Evolutionary conservation across 2,113 vertebrate species (phyloP).

Genomic region (Cnemophilus loriae): DNA sequence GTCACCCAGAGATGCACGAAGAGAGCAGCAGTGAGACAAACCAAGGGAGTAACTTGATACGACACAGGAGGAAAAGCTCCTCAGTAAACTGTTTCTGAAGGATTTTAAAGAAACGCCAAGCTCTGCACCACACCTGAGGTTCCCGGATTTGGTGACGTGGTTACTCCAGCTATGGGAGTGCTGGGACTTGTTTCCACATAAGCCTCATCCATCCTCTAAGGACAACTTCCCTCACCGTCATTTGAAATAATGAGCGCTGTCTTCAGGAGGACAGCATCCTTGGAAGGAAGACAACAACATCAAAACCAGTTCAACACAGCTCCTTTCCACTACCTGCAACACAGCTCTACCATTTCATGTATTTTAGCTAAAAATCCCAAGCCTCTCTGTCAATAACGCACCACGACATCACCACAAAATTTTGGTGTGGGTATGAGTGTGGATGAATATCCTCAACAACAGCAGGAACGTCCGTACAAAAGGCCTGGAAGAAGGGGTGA

Average conservation of each 20-base stretch:
- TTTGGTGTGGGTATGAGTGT: not conserved
- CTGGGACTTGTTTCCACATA: not conserved
- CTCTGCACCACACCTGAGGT: not conserved
- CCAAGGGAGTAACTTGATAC: not conserved
- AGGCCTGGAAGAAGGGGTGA: not conserved
- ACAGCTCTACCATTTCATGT: not conserved
- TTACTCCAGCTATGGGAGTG: not conserved
- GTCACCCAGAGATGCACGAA: not conserved
- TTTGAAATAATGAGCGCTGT: not conserved
- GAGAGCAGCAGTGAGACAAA: not conserved
- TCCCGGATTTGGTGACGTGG: not conserved
- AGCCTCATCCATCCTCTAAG: not conserved
- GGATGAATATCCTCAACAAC: not conserved
- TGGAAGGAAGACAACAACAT: not conserved
- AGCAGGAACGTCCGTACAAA: not conserved
- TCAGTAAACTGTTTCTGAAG: not conserved
- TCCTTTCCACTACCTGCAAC: not conserved
- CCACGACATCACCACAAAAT: not conserved
- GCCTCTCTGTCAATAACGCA: not conserved
- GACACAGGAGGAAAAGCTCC: not conserved
- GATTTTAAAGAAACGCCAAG: not conserved
- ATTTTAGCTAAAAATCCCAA: not conserved
- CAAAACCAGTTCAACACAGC: not conserved
- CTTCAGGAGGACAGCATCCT: not conserved
- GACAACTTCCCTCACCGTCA: not conserved